Conservation (phyloP, 2,113 vertebrate species). For the Willisornis vidua region DNA sequence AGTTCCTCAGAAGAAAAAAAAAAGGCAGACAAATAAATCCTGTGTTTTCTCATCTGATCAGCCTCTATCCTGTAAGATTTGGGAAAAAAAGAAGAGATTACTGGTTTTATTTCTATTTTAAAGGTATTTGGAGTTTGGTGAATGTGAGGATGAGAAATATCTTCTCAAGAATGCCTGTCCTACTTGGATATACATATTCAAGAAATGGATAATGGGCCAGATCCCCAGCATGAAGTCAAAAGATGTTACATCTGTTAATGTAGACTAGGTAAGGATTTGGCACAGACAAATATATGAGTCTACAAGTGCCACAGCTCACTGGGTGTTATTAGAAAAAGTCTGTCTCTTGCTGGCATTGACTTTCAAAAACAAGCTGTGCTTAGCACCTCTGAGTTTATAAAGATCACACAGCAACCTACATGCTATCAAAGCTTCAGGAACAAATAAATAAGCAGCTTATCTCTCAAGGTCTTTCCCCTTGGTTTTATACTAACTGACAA, state of each 20-base stretch:
- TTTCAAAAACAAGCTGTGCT: slow-evolving; percentile 70
- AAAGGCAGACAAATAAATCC: not conserved
- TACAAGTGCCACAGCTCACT: slow-evolving; percentile 23
- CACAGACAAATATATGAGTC: not conserved
- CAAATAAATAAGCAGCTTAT: slow-evolving; percentile 71
- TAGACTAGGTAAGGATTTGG: slow-evolving; percentile 55
- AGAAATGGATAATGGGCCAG: slow-evolving; percentile 2
- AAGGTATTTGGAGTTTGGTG: not conserved
- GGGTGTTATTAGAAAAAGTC: slow-evolving; percentile 56
- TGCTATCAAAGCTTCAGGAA: slow-evolving; percentile 67
- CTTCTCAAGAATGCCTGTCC: not conserved
- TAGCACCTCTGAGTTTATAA: slow-evolving; percentile 69
- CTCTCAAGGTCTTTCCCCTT: slow-evolving; percentile 67
- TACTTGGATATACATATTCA: slow-evolving; percentile 20
- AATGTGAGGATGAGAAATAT: not conserved
- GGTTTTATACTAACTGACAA: slow-evolving; percentile 68
- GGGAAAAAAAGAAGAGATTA: not conserved
- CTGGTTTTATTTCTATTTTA: not conserved
- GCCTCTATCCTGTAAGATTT: not conserved
- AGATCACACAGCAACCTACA: slow-evolving; percentile 63
- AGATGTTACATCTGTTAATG: not conserved
- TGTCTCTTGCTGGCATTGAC: slow-evolving; percentile 65
- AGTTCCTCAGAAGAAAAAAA: not conserved
- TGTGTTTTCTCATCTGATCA: not conserved
- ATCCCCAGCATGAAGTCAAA: slow-evolving; percentile 33